Base-by-base conservation (phyloP, 2,888 invertebrate species). In the Drosophila nr. perissopoda region DNA sequence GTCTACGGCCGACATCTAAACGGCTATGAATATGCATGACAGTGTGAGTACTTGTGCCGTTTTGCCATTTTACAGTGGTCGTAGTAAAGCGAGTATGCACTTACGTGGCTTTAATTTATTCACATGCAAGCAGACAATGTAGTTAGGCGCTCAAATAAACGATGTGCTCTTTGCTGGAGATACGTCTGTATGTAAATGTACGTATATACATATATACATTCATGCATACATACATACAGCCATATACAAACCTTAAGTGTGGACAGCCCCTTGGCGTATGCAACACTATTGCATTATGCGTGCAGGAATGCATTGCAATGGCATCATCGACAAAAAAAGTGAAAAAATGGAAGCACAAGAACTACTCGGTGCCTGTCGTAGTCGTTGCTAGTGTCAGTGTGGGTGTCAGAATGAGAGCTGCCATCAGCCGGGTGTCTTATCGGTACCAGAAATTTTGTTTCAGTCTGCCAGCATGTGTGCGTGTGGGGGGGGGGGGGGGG, bases 91-190 rank as follows among this genome's bases (percentile, higher is more conserved):
- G 67, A 64, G 79, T 60, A 46, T 57, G 58, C 53, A 65, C 58
- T 74, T 58, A 70, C 57, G 53, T 64, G 60, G 58, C 70, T 83
- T 67, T 68, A 79, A 87, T 79, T 84, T 87, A 76, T 79, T 84
- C 74, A 66, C 82, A 70, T 74, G 79, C 79, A 79, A 79, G 59
- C 71, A 74, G 71, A 78, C 81, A 75, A 68, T 78, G 79, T 79
- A 70, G 74, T 59, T 46, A 38, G 62, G 27, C 31, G 62, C 51
- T 68, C 46, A 31, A 63, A 33, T 31, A 52, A 67, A 70, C 70
- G 70, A 53, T 64, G 36, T 57, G 59, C 58, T 36, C n/a, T 49
- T 56, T 63, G 38, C n/a, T 29, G 57, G 36, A 33, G 69, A 54
- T 46, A 53, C 57, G 34, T 56, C 18, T 61, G 29, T 27, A 16